phyloP scores from a whole-genome alignment of 1,140 invertebrate species.

The Drosophila bifasciata region DNA sequence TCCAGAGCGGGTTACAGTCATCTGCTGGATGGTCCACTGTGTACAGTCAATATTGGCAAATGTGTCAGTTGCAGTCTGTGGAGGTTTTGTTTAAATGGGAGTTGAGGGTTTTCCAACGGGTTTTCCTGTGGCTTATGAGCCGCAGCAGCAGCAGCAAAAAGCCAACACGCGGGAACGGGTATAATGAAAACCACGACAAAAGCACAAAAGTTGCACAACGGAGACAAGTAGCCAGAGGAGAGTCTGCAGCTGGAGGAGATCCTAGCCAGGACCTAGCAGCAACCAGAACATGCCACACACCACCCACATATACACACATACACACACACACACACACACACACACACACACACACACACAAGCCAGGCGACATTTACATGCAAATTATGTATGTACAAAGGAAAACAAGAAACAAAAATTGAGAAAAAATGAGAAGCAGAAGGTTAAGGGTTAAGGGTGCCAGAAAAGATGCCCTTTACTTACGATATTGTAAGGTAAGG shows the following conservation, averaged over 20 bases:
- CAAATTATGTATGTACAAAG: slow-evolving; percentile 41
- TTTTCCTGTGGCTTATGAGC: slow-evolving; percentile 63
- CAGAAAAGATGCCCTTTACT: neutral
- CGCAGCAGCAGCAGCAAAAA: slow-evolving; percentile 37
- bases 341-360: slow-evolving; percentile 13
- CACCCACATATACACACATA: slow-evolving; percentile 6
- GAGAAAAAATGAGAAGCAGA: neutral
- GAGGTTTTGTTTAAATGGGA: slow-evolving; percentile 7
- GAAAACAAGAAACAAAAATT: slow-evolving; percentile 14
- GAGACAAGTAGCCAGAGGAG: slow-evolving; percentile 35
- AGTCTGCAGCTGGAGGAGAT: neutral
- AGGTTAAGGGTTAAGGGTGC: neutral
- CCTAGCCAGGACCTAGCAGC: slow-evolving; percentile 34
- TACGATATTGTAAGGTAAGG: too few relatives aligned
- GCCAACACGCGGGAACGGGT: slow-evolving; percentile 56
- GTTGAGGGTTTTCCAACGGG: slow-evolving; percentile 5
- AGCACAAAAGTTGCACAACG: slow-evolving; percentile 65
- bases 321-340: slow-evolving; percentile 11
- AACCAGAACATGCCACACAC: slow-evolving; percentile 6
- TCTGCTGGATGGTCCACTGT: slow-evolving; percentile 16
- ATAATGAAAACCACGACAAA: slow-evolving; percentile 80
- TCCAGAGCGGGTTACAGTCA: neutral
- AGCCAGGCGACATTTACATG: slow-evolving; percentile 22
- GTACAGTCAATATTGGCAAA: slow-evolving; percentile 78
- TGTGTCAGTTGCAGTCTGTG: slow-evolving; percentile 71